These are phyloP conservation scores for Sinhomidia bicolor DNA, from an alignment of 2,888 invertebrate genomes.

Conservation along the genomic window DNA sequence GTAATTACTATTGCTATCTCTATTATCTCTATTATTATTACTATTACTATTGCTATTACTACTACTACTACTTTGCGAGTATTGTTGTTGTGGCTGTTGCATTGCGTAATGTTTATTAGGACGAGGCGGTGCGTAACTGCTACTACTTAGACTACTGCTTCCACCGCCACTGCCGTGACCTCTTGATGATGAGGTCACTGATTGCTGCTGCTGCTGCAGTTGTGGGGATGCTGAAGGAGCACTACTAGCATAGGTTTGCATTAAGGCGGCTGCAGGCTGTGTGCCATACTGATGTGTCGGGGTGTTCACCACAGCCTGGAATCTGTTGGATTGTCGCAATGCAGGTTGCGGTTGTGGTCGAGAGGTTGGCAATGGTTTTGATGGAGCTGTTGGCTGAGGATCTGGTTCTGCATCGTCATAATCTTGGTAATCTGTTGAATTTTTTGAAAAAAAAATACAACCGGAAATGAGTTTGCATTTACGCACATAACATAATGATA, in stretches of 20 bases:
- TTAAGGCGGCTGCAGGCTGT: conserved; percentile 17
- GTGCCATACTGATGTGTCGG: conserved; percentile 63
- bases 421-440: conserved; percentile 62
- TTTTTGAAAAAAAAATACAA: conserved; percentile 5
- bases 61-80: conserved; percentile 69
- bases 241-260: conserved; percentile 21
- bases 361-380: not conserved
- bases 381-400: conserved; percentile 45
- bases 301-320: conserved; percentile 46
- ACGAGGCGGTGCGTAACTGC: conserved; percentile 57
- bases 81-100: conserved; percentile 64
- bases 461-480: conserved; percentile 48
- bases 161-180: too few relatives aligned
- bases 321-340: conserved; percentile 34
- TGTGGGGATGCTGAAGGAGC: conserved; percentile 20
- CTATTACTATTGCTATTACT: conserved; percentile 37
- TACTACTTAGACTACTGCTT: conserved; percentile 51
- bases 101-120: conserved; percentile 64
- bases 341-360: not conserved
- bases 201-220: conserved; percentile 7
- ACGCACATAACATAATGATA: too few relatives aligned
- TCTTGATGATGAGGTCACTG: conserved; percentile 45
- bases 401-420: conserved; percentile 54
- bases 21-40: conserved; percentile 56
- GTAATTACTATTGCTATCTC: conserved; percentile 53